phyloP scores from a whole-genome alignment of 2,113 vertebrate genomes.

The Oriolus oriolus region DNA sequence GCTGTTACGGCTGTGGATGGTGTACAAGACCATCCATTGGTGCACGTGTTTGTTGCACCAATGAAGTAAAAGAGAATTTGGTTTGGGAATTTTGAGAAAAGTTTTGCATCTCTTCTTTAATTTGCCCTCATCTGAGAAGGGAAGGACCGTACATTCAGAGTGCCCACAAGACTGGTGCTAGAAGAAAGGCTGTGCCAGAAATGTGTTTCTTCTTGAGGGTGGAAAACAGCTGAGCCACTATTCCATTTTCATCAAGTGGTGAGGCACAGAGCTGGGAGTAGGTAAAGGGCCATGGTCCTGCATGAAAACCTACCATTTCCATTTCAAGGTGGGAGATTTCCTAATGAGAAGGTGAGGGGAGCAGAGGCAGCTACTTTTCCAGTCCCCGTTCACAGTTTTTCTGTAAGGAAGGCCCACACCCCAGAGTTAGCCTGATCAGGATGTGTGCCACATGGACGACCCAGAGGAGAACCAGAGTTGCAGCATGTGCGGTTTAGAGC shows the following conservation, averaged over 20 bases:
- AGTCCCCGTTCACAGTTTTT: neutral
- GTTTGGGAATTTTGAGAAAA: neutral
- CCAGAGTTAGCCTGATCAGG: neutral
- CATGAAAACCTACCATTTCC: neutral
- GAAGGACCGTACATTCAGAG: fast-evolving
- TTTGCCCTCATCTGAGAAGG: neutral
- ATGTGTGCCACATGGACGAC: fast-evolving
- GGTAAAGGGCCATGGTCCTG: neutral
- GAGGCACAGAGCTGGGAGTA: neutral
- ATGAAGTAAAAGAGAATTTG: neutral
- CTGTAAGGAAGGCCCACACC: neutral
- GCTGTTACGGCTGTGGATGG: neutral
- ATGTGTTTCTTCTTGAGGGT: neutral
- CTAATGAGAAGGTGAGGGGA: neutral
- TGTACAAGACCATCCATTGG: too few relatives aligned
- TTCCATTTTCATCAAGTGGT: neutral
- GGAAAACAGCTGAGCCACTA: neutral
- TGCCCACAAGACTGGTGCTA: neutral
- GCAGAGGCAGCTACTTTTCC: neutral
- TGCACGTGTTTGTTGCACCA: neutral
- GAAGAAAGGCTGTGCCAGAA: neutral
- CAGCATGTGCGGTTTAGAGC: fast-evolving
- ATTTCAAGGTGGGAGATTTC: neutral
- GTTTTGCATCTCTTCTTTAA: neutral
- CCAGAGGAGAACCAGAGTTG: neutral